Conservation (phyloP, 2,113 vertebrate genomes). For the Sinosuthora webbiana region DNA sequence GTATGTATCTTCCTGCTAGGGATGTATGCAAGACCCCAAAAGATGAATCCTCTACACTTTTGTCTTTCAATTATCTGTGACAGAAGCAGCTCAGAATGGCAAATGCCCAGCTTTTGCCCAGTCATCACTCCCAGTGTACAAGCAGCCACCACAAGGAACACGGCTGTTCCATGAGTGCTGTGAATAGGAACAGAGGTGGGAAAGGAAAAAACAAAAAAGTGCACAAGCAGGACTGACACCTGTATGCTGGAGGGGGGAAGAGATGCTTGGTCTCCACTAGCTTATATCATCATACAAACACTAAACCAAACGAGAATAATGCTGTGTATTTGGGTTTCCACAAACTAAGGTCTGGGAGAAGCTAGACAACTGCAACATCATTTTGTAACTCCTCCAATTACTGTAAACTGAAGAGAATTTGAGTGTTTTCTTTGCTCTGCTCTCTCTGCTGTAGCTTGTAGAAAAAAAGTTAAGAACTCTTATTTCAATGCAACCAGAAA, state of each 20-base stretch:
- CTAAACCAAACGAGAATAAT: slow-evolving; percentile 31
- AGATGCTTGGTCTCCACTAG: not conserved
- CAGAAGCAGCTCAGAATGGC: slow-evolving; percentile 14
- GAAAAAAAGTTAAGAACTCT: not conserved
- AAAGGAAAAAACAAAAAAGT: not conserved
- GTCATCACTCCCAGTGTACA: not conserved
- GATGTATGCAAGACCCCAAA: not conserved
- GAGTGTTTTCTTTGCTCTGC: slow-evolving; percentile 1
- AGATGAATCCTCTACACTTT: not conserved
- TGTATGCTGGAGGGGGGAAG: not conserved
- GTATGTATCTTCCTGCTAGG: not conserved
- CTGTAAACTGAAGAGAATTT: slow-evolving; percentile 39
- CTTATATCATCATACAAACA: not conserved
- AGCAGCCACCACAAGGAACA: not conserved
- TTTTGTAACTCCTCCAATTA: slow-evolving; percentile 42
- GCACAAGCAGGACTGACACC: not conserved
- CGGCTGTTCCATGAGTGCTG: not conserved
- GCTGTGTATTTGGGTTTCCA: slow-evolving; percentile 44
- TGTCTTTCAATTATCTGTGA: not conserved
- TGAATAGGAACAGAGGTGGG: not conserved
- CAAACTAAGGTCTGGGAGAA: slow-evolving; percentile 4
- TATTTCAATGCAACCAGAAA: not conserved
- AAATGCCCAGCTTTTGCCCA: not conserved
- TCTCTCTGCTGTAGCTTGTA: slow-evolving; percentile 8
- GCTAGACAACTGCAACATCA: slow-evolving; percentile 40